Conservation (phyloP, 2,797 vertebrate species). For the Vespertilio murinus region DNA sequence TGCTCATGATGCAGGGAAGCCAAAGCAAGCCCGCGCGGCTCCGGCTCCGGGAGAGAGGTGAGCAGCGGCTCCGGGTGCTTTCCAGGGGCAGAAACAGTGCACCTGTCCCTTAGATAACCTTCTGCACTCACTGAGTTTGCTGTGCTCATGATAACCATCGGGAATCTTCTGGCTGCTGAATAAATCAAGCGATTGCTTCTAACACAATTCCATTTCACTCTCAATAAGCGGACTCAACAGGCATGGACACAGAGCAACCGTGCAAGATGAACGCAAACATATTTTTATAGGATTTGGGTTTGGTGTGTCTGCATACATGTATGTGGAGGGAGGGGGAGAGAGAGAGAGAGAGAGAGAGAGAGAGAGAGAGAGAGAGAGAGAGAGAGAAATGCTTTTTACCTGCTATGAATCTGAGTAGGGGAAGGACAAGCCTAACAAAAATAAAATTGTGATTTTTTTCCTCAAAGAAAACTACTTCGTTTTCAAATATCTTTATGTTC, state of each 20-base stretch:
- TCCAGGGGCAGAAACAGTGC: slow-evolving; percentile 63
- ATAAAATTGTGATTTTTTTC: not conserved
- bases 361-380: not conserved
- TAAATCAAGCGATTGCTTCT: slow-evolving; percentile 50
- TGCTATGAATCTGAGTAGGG: not conserved
- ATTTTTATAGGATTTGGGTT: not conserved
- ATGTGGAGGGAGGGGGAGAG: too few relatives aligned
- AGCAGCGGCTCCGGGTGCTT: slow-evolving; percentile 57
- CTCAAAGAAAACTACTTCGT: not conserved
- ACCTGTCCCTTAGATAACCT: slow-evolving; percentile 79
- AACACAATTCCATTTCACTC: slow-evolving; percentile 23
- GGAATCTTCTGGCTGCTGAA: slow-evolving; percentile 66
- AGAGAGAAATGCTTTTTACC: not conserved
- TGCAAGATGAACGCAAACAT: not conserved
- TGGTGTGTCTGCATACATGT: fast-evolving
- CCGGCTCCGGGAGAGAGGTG: not conserved
- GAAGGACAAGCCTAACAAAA: not conserved
- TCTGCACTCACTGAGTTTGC: slow-evolving; percentile 54
- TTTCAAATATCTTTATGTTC: not conserved
- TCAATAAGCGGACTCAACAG: not conserved
- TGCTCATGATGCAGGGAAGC: not conserved
- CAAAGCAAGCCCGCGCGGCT: not conserved
- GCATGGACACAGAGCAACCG: not conserved
- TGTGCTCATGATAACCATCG: slow-evolving; percentile 73
- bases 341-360: too few relatives aligned